Evolutionary conservation across 2,888 invertebrate species (phyloP).

Genomic region (Cheilosia vernalis): DNA sequence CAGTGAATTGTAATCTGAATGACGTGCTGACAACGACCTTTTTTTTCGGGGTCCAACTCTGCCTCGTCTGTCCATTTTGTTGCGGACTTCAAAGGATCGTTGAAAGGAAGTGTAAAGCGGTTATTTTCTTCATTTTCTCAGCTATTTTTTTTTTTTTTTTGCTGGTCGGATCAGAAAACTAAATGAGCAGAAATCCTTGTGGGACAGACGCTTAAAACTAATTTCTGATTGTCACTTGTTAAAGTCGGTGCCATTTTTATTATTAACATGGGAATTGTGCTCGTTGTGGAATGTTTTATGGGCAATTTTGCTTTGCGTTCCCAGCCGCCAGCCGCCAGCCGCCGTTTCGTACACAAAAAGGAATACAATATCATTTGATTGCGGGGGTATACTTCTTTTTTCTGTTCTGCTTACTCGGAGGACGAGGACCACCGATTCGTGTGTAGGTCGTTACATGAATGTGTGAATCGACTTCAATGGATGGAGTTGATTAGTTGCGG

Average conservation of each 20-base stretch:
- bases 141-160: not conserved
- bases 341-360: conserved; percentile 10
- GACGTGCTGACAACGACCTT: conserved; percentile 72
- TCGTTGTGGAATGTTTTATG: conserved; percentile 52
- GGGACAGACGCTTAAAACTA: conserved; percentile 62
- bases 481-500: conserved; percentile 70
- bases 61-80: conserved; percentile 28
- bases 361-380: conserved; percentile 66
- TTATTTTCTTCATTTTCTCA: conserved; percentile 30
- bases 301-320: conserved; percentile 37
- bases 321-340: not conserved
- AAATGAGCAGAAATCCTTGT: conserved; percentile 68
- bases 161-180: conserved; percentile 32
- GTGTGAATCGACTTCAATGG: conserved; percentile 67
- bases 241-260: conserved; percentile 61
- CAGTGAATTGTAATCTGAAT: conserved; percentile 72
- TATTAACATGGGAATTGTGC: conserved; percentile 57
- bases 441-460: conserved; percentile 50
- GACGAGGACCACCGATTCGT: conserved; percentile 1
- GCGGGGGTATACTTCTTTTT: conserved; percentile 4
- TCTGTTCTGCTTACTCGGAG: not conserved
- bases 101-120: conserved; percentile 49
- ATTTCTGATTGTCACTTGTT: conserved; percentile 66
- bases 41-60: conserved; percentile 37
- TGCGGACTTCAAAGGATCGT: conserved; percentile 37